Percentiles rank a stretch among this genome's conserved stretches.
phyloP scores from a whole-genome alignment of 1,140 invertebrate species.

The Caligus rogercresseyi region DNA sequence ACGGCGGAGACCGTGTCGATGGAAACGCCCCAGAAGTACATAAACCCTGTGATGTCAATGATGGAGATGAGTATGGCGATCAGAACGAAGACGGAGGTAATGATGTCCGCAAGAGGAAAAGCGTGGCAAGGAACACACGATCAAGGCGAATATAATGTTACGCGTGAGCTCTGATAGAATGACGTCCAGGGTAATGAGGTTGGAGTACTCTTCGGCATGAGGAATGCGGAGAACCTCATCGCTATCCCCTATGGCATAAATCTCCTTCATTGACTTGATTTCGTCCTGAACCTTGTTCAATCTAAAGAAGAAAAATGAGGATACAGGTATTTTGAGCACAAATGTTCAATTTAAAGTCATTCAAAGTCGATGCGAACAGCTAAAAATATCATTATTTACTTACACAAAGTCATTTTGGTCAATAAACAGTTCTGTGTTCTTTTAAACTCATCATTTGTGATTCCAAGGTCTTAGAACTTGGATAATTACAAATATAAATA shows the following conservation, averaged over 20 bases:
- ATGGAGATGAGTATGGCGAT: slow-evolving; percentile 37
- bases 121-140: slow-evolving; percentile 35
- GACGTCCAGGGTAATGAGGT: slow-evolving; percentile 29
- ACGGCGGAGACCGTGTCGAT: slow-evolving; percentile 41
- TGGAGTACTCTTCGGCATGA: slow-evolving; percentile 20
- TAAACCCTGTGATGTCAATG: slow-evolving; percentile 36
- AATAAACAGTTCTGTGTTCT: too few relatives aligned
- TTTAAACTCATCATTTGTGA: too few relatives aligned
- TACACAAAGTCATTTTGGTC: too few relatives aligned
- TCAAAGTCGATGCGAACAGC: too few relatives aligned
- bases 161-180: slow-evolving; percentile 37
- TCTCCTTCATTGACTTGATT: slow-evolving; percentile 9
- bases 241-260: slow-evolving; percentile 13
- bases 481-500: too few relatives aligned
- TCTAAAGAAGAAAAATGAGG: neutral
- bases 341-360: neutral
- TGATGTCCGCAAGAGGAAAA: slow-evolving; percentile 36
- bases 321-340: neutral
- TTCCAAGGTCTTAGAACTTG: too few relatives aligned
- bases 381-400: too few relatives aligned
- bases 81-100: slow-evolving; percentile 35
- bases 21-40: slow-evolving; percentile 38
- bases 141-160: slow-evolving; percentile 35
- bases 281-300: neutral
- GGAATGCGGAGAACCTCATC: slow-evolving; percentile 21